Evolutionary conservation across 2,888 invertebrate species (phyloP).

Genomic region (Pemphredon lugubris): DNA sequence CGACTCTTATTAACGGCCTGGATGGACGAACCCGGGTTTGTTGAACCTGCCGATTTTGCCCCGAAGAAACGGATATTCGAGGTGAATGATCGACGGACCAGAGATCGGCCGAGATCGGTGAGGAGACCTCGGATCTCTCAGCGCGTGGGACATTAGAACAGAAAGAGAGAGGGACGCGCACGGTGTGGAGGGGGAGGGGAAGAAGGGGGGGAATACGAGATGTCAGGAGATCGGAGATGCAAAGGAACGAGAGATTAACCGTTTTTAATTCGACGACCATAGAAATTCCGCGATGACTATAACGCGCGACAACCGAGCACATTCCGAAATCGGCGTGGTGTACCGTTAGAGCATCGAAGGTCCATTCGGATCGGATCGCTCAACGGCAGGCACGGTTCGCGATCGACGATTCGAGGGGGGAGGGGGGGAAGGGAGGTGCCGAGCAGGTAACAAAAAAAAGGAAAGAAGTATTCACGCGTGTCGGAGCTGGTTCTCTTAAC

Average conservation of each 20-base stretch:
- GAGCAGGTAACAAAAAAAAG: too few relatives aligned
- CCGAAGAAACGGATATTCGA: conserved; percentile 41
- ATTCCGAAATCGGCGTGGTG: neutral
- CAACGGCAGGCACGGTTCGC: neutral
- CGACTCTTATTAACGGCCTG: conserved; percentile 42
- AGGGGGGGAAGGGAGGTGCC: too few relatives aligned
- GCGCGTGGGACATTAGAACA: conserved; percentile 7
- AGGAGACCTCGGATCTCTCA: neutral
- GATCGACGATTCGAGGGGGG: too few relatives aligned
- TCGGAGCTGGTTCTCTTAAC: too few relatives aligned
- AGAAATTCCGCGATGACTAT: conserved; percentile 13
- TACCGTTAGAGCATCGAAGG: conserved; percentile 35
- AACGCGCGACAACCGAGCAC: neutral
- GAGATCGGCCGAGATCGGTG: neutral
- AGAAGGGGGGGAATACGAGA: neutral
- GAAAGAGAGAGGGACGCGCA: neutral
- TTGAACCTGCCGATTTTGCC: conserved; percentile 56
- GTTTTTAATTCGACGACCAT: neutral
- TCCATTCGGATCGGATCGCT: neutral
- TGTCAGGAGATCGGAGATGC: too few relatives aligned
- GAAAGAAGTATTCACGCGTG: too few relatives aligned
- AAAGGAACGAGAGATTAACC: too few relatives aligned
- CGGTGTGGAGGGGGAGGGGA: neutral
- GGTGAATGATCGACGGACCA: conserved; percentile 57
- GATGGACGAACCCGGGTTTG: conserved; percentile 34